phyloP scores from a whole-genome alignment of 2,113 vertebrate species.

The Apistogramma diplotaenia region DNA sequence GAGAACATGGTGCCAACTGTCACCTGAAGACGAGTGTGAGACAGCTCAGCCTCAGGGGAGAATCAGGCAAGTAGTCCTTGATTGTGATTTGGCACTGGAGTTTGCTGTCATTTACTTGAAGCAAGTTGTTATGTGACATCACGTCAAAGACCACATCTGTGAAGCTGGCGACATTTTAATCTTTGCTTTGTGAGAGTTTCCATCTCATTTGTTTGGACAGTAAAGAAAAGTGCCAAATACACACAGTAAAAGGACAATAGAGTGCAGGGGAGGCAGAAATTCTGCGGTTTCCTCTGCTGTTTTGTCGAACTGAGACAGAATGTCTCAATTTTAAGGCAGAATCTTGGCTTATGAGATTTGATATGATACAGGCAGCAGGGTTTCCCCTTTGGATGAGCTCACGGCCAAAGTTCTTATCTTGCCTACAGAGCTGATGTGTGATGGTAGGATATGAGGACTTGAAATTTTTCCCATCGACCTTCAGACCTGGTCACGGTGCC shows the following conservation, averaged over 20 bases:
- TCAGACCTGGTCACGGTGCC: conserved; percentile 15
- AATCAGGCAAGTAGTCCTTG: neutral
- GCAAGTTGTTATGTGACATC: neutral
- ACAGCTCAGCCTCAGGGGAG: neutral
- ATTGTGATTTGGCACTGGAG: neutral
- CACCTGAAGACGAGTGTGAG: neutral
- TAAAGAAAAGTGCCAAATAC: neutral
- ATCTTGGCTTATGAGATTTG: neutral
- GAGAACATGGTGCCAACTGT: neutral
- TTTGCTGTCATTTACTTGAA: neutral
- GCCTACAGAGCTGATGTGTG: conserved; percentile 35
- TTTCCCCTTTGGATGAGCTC: conserved; percentile 15
- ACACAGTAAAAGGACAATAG: neutral
- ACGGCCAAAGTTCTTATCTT: conserved; percentile 42
- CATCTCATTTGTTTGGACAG: neutral
- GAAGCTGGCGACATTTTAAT: neutral
- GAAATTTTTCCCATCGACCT: conserved; percentile 38
- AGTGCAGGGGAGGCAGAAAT: neutral
- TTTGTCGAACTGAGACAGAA: neutral
- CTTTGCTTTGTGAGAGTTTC: neutral
- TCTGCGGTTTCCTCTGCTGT: neutral
- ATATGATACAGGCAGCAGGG: conserved; percentile 25
- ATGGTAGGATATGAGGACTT: conserved; percentile 27
- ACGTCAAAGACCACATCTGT: neutral
- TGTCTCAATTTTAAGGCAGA: conserved; percentile 1